A percentile compares a stretch with the other conserved stretches of the same genome.
Evolutionary conservation across 1,140 invertebrate genomes (phyloP).

Genomic region (Bombus haemorrhoidalis): DNA sequence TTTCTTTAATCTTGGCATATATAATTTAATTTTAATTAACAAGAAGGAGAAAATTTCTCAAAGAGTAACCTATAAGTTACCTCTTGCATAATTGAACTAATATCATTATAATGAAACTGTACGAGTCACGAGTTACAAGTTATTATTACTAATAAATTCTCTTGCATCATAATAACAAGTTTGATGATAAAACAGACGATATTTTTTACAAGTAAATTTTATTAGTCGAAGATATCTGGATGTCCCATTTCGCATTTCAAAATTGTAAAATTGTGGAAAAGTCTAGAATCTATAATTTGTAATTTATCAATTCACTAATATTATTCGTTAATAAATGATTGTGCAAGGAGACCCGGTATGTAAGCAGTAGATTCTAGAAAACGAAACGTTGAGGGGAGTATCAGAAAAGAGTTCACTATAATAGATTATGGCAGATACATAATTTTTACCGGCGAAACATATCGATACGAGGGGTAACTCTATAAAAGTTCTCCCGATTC

Average conservation of each 20-base stretch:
- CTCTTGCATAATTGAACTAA: background rate
- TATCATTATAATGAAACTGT: background rate
- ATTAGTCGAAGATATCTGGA: background rate
- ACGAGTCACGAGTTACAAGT: background rate
- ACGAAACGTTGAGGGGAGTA: background rate
- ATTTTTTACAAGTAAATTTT: background rate
- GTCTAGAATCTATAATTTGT: too few species aligned
- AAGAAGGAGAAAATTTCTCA: background rate
- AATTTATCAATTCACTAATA: too few species aligned
- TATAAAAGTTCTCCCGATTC: conserved; percentile 51
- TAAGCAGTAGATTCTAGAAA: background rate
- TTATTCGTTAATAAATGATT: too few species aligned
- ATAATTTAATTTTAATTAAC: too few species aligned
- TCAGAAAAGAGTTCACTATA: background rate
- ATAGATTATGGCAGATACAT: conserved; percentile 13
- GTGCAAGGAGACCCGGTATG: background rate
- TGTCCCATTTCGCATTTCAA: too few species aligned
- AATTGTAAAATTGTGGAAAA: too few species aligned
- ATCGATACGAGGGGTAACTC: conserved; percentile 3
- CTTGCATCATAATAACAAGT: too few species aligned
- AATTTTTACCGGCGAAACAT: conserved; percentile 25
- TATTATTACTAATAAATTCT: too few species aligned
- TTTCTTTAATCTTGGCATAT: background rate
- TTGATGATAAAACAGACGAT: too few species aligned
- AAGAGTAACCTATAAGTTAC: background rate